These are phyloP conservation scores for Speoplatyrhinus poulsoni DNA, from an alignment of 2,113 vertebrate species.

Conservation along the genomic window DNA sequence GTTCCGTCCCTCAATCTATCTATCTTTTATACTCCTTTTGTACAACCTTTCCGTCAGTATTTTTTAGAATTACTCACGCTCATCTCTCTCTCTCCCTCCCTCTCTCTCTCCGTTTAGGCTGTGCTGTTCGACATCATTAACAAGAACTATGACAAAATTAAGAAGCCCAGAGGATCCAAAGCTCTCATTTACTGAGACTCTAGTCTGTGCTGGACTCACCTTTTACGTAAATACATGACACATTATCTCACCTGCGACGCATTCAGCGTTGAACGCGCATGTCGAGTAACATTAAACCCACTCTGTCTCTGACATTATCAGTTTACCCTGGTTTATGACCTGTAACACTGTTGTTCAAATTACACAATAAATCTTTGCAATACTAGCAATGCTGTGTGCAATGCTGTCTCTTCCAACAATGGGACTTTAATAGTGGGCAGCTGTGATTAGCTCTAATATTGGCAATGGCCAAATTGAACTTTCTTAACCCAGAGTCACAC, in stretches of 20 bases:
- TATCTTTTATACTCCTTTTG: background rate
- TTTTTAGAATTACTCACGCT: background rate
- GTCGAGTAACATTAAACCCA: conserved; percentile 32
- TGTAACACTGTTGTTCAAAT: conserved; percentile 36
- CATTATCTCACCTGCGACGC: conserved; percentile 26
- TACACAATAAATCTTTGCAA: conserved; percentile 67
- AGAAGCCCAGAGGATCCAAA: conserved; percentile 87
- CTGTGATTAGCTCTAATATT: no score
- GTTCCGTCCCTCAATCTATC: conserved; percentile 63
- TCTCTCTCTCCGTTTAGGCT: conserved; percentile 69
- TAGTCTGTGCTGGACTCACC: background rate
- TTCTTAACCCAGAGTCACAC: no score
- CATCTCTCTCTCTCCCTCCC: conserved; percentile 1
- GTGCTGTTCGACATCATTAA: conserved; percentile 84
- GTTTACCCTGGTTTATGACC: conserved; percentile 15
- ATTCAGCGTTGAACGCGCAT: conserved; percentile 36
- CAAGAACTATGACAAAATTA: conserved; percentile 92
- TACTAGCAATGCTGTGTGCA: background rate
- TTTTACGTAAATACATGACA: background rate
- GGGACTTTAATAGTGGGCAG: background rate
- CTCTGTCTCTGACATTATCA: conserved; percentile 5
- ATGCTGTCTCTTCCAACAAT: background rate
- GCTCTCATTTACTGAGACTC: conserved; percentile 85
- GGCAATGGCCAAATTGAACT: no score
- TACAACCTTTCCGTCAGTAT: no score